Percentiles rank a stretch among this genome's conserved stretches.
phyloP scores from a whole-genome alignment of 2,113 vertebrate genomes.

The Athene noctua region DNA sequence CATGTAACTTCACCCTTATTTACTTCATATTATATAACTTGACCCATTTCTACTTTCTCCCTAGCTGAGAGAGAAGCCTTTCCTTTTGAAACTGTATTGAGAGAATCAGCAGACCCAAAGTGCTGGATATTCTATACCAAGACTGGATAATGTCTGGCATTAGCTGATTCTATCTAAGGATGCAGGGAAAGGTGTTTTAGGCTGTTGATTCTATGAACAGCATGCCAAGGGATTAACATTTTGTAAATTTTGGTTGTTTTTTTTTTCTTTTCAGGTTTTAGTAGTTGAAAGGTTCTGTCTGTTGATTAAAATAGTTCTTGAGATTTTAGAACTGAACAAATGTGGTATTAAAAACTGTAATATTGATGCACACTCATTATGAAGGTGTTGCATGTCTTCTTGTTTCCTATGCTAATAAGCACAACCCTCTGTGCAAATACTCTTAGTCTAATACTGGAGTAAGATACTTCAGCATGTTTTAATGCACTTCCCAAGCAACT shows the following conservation, averaged over 20 bases:
- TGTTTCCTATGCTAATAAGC: neutral
- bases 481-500: neutral
- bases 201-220: neutral
- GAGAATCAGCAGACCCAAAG: neutral
- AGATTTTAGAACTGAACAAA: neutral
- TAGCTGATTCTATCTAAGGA: neutral
- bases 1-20: neutral
- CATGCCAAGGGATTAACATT: neutral
- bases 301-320: neutral
- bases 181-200: neutral
- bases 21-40: neutral
- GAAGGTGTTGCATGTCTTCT: neutral
- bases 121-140: neutral
- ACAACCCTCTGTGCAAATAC: neutral
- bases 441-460: neutral
- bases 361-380: neutral
- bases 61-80: neutral
- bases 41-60: neutral
- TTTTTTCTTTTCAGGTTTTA: neutral
- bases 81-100: neutral
- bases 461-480: neutral
- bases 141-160: neutral
- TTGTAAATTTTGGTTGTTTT: neutral
- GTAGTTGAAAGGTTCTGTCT: neutral
- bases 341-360: neutral